Base-by-base conservation (phyloP, 1,140 invertebrate genomes). In the Musca vetustissima region DNA sequence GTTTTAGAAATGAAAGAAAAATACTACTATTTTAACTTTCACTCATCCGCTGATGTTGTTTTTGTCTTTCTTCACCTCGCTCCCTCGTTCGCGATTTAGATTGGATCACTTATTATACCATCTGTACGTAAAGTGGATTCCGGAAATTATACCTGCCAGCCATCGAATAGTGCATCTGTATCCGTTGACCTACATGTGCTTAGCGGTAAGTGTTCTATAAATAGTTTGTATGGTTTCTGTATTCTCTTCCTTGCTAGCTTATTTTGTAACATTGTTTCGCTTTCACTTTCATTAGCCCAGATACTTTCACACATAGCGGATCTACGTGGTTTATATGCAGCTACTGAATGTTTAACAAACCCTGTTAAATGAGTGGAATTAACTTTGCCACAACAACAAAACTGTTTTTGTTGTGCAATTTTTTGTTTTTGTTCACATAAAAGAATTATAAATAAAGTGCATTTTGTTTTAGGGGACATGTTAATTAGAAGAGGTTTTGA, bases 51-150 rank as follows among this genome's bases (percentile, higher is more conserved):
- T 32, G n/a, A 4, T 65, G 14, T n/a, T 48, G 2, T 43, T 65
- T 21, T 43, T 48, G 4, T 67, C 50, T 48, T 49, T 68, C 36
- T 14, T n/a, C n/a, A n/a, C n/a, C 15, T 52, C 43, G 11, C 4
- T 57, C 28, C 21, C 19, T 24, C 14, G 17, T 61, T 66, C 66
- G 32, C 48, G 24, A 74, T 74, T 69, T 72, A 83, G 79, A 80
- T 83, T 73, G 81, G 79, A 53, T 81, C 79, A 67, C 83, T 93
- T 70, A 86, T 89, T 69, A 94, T 96, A 78, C 90, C 90, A 78
- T 88, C 90, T 75, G 79, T 83, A 68, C 78, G 75, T 17, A 83
- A 83, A 68, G 76, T 76, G 71, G 80, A 83, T 59, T 81, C 80
- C 36, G 80, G 80, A 24, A 83, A 82, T 69, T 83, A 81, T 71